Evolutionary conservation across 53 echinoderm and acorn worm genomes (phyloP).

Genomic region (Antedon mediterranea): DNA sequence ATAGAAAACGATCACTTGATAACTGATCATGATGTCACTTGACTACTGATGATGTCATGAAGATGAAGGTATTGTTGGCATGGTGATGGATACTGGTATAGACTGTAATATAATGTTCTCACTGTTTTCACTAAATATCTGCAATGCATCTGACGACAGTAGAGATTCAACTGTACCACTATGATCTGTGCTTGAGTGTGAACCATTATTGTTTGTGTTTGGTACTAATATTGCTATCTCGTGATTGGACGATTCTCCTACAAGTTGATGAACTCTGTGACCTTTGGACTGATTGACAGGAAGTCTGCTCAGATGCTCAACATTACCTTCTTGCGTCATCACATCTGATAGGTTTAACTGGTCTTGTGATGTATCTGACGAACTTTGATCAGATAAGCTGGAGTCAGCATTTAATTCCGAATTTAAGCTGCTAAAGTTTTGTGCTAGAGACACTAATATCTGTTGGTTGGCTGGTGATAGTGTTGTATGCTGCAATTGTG

Average conservation of each 20-base stretch:
- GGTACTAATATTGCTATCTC: not conserved
- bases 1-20: no score
- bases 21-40: no score
- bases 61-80: not conserved
- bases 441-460: slow-evolving; percentile 35
- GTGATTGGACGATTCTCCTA: not conserved
- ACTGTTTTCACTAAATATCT: slow-evolving; percentile 21
- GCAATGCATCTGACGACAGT: slow-evolving; percentile 44
- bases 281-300: not conserved
- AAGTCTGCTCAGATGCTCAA: not conserved
- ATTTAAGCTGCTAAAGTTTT: not conserved
- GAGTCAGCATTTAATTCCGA: not conserved
- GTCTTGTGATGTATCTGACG: not conserved
- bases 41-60: not conserved
- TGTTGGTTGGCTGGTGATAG: slow-evolving; percentile 7
- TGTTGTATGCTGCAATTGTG: not conserved
- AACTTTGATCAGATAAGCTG: not conserved
- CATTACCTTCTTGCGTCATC: not conserved
- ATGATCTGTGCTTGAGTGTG: not conserved
- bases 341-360: not conserved
- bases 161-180: slow-evolving; percentile 32
- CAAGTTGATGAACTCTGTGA: not conserved
- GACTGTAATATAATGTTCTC: slow-evolving; percentile 30
- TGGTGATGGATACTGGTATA: slow-evolving; percentile 21
- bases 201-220: not conserved